phyloP scores from a whole-genome alignment of 2,113 vertebrate species.

The Platichthys flesus region DNA sequence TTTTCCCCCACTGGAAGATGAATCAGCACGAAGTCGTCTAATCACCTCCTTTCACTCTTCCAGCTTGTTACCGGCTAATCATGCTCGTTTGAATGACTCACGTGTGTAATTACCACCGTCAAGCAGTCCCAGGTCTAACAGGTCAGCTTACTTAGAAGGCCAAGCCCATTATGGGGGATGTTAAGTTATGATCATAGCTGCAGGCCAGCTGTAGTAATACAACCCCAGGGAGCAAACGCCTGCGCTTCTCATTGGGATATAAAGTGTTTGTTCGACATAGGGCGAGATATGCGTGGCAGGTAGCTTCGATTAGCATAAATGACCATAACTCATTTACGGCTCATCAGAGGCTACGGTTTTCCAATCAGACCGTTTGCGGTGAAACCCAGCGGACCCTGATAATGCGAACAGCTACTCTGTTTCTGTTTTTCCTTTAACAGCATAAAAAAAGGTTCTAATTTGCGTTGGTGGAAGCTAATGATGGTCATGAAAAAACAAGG shows the following conservation, averaged over 20 bases:
- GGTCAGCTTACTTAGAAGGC: constrained; percentile 72
- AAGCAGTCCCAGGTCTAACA: constrained; percentile 69
- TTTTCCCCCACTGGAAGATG: constrained; percentile 47
- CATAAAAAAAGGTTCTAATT: constrained; percentile 37
- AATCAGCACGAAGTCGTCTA: constrained; percentile 66
- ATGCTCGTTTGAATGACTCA: constrained; percentile 73
- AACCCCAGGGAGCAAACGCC: constrained; percentile 65
- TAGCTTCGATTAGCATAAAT: constrained; percentile 63
- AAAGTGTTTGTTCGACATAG: constrained; percentile 72
- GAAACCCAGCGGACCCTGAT: constrained; percentile 42
- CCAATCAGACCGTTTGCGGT: constrained; percentile 46
- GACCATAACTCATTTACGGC: constrained; percentile 68
- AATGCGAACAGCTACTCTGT: constrained; percentile 16
- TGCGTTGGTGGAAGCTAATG: constrained; percentile 51
- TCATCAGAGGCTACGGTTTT: constrained; percentile 62
- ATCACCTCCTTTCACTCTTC: constrained; percentile 74
- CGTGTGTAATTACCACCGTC: constrained; percentile 75
- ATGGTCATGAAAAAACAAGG: constrained; percentile 42
- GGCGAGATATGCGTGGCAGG: constrained; percentile 29
- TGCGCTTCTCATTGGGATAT: constrained; percentile 60
- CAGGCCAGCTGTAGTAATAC: constrained; percentile 71
- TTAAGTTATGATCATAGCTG: constrained; percentile 79
- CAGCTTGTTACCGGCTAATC: constrained; percentile 74
- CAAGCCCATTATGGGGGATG: constrained; percentile 63
- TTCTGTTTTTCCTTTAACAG: constrained; percentile 14